These are phyloP conservation scores for Cyclura pinguis DNA, from an alignment of 2,797 vertebrate genomes.

Conservation along the genomic window DNA sequence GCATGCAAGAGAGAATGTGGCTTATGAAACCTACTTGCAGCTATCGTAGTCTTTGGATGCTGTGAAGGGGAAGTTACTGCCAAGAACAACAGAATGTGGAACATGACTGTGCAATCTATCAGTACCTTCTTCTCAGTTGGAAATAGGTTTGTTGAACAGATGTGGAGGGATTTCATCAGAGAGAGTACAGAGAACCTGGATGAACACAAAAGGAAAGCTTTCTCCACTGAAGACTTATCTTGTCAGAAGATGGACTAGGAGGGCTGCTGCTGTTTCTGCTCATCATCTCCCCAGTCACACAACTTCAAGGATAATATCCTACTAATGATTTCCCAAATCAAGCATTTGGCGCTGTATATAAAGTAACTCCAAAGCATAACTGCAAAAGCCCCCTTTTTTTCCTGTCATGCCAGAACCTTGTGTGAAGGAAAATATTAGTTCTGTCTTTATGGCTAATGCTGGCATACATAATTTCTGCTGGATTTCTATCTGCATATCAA, in stretches of 20 bases:
- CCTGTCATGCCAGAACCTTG: slow-evolving; percentile 34
- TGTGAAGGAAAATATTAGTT: slow-evolving; percentile 43
- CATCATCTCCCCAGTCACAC: slow-evolving; percentile 36
- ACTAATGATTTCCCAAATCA: slow-evolving; percentile 33
- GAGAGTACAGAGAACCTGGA: slow-evolving; percentile 57
- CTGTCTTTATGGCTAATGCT: neutral
- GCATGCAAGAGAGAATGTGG: slow-evolving; percentile 11
- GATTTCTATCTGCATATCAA: slow-evolving; percentile 44
- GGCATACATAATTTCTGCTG: slow-evolving; percentile 15
- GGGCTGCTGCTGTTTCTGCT: neutral
- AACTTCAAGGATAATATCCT: slow-evolving; percentile 43
- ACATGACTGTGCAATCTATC: slow-evolving; percentile 68
- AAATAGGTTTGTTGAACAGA: slow-evolving; percentile 64
- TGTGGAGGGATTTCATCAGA: slow-evolving; percentile 68
- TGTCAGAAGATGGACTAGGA: slow-evolving; percentile 14
- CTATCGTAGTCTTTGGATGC: slow-evolving; percentile 41
- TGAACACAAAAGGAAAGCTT: slow-evolving; percentile 52
- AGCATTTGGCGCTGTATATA: slow-evolving; percentile 41
- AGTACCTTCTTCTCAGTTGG: slow-evolving; percentile 69
- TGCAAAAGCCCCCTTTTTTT: slow-evolving; percentile 46
- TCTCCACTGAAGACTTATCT: slow-evolving; percentile 25
- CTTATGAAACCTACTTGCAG: slow-evolving; percentile 53
- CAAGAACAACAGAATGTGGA: slow-evolving; percentile 75
- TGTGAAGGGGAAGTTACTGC: slow-evolving; percentile 56
- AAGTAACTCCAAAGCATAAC: slow-evolving; percentile 37